Evolutionary conservation across 64 coral and sea anemone genomes (phyloP).

Genomic region (Pachyseris speciosa): DNA sequence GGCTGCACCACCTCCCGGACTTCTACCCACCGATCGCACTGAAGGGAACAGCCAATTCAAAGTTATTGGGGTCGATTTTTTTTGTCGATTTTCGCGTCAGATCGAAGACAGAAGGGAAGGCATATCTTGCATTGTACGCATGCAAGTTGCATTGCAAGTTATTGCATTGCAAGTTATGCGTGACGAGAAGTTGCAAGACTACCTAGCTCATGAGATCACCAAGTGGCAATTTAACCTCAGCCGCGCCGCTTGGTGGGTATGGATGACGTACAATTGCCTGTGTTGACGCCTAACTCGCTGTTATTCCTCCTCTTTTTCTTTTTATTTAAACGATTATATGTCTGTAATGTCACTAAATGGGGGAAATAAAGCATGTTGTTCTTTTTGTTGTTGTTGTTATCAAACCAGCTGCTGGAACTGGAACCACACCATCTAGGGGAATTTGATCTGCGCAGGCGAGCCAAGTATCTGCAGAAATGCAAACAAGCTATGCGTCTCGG

Average conservation of each 20-base stretch:
- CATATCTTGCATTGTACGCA: slow-evolving; percentile 51
- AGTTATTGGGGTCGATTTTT: slow-evolving; percentile 40
- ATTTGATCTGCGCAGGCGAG: no score
- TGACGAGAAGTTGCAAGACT: slow-evolving; percentile 34
- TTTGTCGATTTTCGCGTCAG: slow-evolving; percentile 12
- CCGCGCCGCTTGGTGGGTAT: slow-evolving; percentile 58
- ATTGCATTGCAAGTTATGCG: slow-evolving; percentile 16
- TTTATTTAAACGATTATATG: no score
- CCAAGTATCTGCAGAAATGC: not conserved
- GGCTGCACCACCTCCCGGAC: slow-evolving; percentile 21
- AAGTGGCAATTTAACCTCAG: slow-evolving; percentile 56
- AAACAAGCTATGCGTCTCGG: not conserved
- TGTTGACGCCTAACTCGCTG: no score
- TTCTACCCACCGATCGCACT: slow-evolving; percentile 3
- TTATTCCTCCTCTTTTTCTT: no score
- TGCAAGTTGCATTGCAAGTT: slow-evolving; percentile 42
- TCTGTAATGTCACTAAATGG: no score
- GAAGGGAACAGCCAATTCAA: not conserved
- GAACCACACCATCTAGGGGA: not conserved
- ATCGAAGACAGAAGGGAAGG: slow-evolving; percentile 9
- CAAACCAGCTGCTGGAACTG: not conserved
- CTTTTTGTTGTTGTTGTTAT: no score
- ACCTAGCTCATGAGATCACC: slow-evolving; percentile 4
- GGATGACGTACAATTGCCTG: slow-evolving; percentile 43
- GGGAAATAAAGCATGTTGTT: no score